Evolutionary conservation across 2,113 vertebrate genomes (phyloP), one percentile per base, ranked within the genome.

Genomic region (Clinocottus analis): DNA sequence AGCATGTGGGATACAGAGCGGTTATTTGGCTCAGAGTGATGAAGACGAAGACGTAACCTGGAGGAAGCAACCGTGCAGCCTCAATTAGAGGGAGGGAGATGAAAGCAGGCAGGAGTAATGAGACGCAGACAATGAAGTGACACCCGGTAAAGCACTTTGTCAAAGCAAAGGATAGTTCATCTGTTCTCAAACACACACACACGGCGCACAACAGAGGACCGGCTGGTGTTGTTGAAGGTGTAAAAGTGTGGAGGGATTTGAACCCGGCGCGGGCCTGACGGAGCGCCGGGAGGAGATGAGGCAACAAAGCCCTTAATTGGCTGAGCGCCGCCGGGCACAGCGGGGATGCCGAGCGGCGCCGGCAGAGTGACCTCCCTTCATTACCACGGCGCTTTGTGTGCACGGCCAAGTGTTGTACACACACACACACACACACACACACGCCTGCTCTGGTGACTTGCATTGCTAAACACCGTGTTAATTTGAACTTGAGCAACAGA

Each of bases 231-330:
- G 23, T 17, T 23, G 60, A 56, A 41, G 69, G 39, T 27, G 21
- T 47, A 35, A 47, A 79, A 58, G 33, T 2, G 61, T 17, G 53
- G 60, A 21, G 39, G 39, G 47, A 64, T 70, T 51, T 17, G 59
- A 56, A 62, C 55, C 29, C 74, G 49, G 67, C 63, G 47, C 47
- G 14, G 68, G 47, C 41, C 74, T 69, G 69, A 73, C 6, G 13
- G 73, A 78, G 82, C 76, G 83, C 73, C 75, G 80, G 91, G 29
- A 85, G 49, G 65, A 80, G 66, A 75, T 35, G 29, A 3, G 78
- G 70, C 72, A 83, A 72, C 70, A 56, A 73, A 79, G 75, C 80
- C 75, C 65, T 82, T 91, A 89, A 92, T 89, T 93, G 87, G 88
- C 76, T 79, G 77, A 87, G 84, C 82, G 85, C 62, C 56, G 61